Conservation (phyloP, 2,888 invertebrate genomes). For the Heteromurus nitidus region DNA sequence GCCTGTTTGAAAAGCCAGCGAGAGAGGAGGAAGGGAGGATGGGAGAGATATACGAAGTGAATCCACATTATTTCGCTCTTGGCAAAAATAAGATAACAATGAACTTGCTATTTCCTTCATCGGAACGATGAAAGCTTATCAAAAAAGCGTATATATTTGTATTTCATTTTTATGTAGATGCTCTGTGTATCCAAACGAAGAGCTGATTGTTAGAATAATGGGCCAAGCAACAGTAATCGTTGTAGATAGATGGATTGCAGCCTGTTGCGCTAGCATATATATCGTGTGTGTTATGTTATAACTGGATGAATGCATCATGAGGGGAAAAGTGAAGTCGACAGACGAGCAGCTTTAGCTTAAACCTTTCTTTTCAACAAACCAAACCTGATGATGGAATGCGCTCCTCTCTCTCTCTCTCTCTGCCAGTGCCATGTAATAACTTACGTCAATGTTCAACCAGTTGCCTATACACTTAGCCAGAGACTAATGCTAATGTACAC, state of each 20-base stretch:
- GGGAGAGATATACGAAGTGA: too few relatives aligned
- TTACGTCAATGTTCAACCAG: not conserved
- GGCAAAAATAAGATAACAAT: conserved; percentile 41
- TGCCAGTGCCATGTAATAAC: not conserved
- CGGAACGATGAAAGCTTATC: not conserved
- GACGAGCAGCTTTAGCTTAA: not conserved
- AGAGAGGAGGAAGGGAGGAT: not conserved
- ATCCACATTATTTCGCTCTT: conserved; percentile 15
- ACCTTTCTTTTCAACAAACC: too few relatives aligned
- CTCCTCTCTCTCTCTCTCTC: not conserved
- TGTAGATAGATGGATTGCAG: conserved; percentile 39
- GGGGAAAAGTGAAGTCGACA: conserved; percentile 52
- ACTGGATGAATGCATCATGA: conserved; percentile 64
- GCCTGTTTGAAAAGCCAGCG: not conserved
- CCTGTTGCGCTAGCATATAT: not conserved
- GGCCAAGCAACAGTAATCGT: conserved; percentile 66
- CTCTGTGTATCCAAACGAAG: conserved; percentile 20
- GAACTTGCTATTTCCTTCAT: conserved; percentile 43
- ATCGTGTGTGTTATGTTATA: conserved; percentile 9
- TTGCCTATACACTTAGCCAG: not conserved
- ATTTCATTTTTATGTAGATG: too few relatives aligned
- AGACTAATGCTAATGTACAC: not conserved
- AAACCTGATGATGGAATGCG: too few relatives aligned
- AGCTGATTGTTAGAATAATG: conserved; percentile 51
- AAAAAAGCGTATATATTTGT: not conserved